Evolutionary conservation across 2,888 invertebrate genomes (phyloP).

Genomic region (Dugesia japonica): DNA sequence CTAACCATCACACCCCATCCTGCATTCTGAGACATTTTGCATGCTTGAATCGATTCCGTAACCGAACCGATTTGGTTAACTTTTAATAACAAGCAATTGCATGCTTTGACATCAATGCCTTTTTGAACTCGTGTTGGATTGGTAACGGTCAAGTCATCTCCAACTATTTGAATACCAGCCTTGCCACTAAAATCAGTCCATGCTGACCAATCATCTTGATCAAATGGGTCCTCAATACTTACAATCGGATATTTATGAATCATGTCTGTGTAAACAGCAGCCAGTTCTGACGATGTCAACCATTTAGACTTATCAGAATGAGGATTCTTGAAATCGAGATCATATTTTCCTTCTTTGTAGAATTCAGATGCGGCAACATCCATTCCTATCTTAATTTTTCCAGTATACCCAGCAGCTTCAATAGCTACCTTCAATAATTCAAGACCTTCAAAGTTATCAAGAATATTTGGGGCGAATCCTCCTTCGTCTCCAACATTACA

Average conservation of each 20-base stretch:
- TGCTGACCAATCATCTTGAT: slow-evolving; percentile 93
- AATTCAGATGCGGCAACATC: slow-evolving; percentile 97
- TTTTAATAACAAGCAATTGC: slow-evolving; percentile 86
- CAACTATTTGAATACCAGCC: slow-evolving; percentile 39
- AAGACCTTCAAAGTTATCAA: slow-evolving; percentile 71
- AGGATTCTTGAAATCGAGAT: slow-evolving; percentile 92
- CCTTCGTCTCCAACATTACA: slow-evolving; percentile 88
- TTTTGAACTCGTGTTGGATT: slow-evolving; percentile 72
- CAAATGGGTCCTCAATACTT: slow-evolving; percentile 96
- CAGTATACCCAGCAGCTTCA: slow-evolving; percentile 82
- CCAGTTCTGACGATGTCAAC: slow-evolving; percentile 66
- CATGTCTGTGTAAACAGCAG: slow-evolving; percentile 71
- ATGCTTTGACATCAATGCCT: slow-evolving; percentile 85
- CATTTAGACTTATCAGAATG: slow-evolving; percentile 60
- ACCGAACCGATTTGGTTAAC: slow-evolving; percentile 97
- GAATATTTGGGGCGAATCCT: slow-evolving; percentile 94
- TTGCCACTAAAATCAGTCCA: slow-evolving; percentile 55
- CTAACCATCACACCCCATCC: slow-evolving; percentile 98
- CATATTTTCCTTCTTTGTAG: slow-evolving; percentile 60
- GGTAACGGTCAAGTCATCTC: slow-evolving; percentile 84
- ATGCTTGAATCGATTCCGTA: slow-evolving; percentile 82
- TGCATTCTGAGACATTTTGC: slow-evolving; percentile 50
- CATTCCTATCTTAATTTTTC: slow-evolving; percentile 91
- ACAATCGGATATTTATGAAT: slow-evolving; percentile 74
- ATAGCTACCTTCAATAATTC: slow-evolving; percentile 58